These are phyloP conservation scores for Drosophila murphyi DNA, from an alignment of 1,140 invertebrate genomes.

Conservation along the genomic window DNA sequence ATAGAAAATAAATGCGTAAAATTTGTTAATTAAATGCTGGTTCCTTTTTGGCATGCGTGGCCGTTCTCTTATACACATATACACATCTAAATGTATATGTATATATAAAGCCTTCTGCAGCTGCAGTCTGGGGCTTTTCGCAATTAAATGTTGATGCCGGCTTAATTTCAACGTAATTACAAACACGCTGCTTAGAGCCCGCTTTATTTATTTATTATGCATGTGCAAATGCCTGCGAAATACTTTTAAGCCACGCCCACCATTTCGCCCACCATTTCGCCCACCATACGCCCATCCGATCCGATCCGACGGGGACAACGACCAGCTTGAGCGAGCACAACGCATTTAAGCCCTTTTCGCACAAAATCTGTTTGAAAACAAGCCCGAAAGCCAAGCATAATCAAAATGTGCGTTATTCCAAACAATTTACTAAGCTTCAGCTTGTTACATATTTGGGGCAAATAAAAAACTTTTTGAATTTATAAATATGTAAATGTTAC, in stretches of 20 bases:
- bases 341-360: slow-evolving; percentile 23
- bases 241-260: slow-evolving; percentile 22
- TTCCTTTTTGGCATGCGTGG: slow-evolving; percentile 54
- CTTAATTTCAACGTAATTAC: slow-evolving; percentile 81
- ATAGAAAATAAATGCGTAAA: slow-evolving; percentile 83
- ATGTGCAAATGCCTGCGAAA: slow-evolving; percentile 70
- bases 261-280: neutral
- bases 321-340: neutral
- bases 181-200: slow-evolving; percentile 69
- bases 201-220: slow-evolving; percentile 72
- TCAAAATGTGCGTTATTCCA: slow-evolving; percentile 6
- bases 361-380: slow-evolving; percentile 1
- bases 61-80: slow-evolving; percentile 9
- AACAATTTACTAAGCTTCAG: slow-evolving; percentile 1
- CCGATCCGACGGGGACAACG: neutral
- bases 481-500: neutral
- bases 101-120: neutral
- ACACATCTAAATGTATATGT: neutral
- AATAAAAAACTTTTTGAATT: neutral
- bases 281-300: neutral
- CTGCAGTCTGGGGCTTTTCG: slow-evolving; percentile 53
- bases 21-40: slow-evolving; percentile 82
- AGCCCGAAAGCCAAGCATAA: slow-evolving; percentile 7
- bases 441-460: neutral
- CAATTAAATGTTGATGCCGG: slow-evolving; percentile 80